A percentile compares a stretch with the other conserved stretches of the same genome.
Evolutionary conservation across 2,888 invertebrate species (phyloP).

Genomic region (Boloria selene): DNA sequence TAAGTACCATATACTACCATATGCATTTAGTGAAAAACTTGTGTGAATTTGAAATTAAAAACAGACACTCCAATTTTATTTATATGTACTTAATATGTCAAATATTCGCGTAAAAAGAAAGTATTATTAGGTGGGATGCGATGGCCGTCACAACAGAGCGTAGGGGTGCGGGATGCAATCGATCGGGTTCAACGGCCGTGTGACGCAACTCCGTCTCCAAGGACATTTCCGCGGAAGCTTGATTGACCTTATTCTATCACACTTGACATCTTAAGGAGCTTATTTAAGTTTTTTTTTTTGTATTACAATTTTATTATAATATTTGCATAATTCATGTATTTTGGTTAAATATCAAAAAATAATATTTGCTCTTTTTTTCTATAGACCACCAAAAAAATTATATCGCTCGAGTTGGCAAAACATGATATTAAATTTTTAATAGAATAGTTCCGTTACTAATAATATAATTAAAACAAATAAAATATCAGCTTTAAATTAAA

Average conservation of each 20-base stretch:
- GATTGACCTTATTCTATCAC: constrained; percentile 26
- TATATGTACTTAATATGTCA: too few species aligned
- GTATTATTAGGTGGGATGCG: not conserved
- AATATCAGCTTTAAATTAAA: too few species aligned
- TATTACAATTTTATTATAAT: not conserved
- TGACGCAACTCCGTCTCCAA: constrained; percentile 36
- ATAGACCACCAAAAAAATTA: too few species aligned
- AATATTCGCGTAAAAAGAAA: too few species aligned
- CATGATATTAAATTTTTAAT: too few species aligned
- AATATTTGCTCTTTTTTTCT: not conserved
- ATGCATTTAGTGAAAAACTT: too few species aligned
- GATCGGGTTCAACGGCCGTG: constrained; percentile 46
- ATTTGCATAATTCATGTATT: not conserved
- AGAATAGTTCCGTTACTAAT: too few species aligned
- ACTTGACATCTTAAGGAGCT: constrained; percentile 17
- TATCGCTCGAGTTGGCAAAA: too few species aligned
- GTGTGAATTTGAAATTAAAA: too few species aligned
- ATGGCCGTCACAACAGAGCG: constrained; percentile 37
- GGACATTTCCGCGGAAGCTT: constrained; percentile 29
- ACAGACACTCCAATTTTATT: too few species aligned
- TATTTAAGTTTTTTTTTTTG: constrained; percentile 1
- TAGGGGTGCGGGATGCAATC: constrained; percentile 40
- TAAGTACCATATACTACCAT: too few species aligned
- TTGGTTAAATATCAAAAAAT: not conserved
- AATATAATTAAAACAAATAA: too few species aligned